Base-by-base conservation (phyloP, 2,888 invertebrate genomes). In the Mactromeris polynyma region DNA sequence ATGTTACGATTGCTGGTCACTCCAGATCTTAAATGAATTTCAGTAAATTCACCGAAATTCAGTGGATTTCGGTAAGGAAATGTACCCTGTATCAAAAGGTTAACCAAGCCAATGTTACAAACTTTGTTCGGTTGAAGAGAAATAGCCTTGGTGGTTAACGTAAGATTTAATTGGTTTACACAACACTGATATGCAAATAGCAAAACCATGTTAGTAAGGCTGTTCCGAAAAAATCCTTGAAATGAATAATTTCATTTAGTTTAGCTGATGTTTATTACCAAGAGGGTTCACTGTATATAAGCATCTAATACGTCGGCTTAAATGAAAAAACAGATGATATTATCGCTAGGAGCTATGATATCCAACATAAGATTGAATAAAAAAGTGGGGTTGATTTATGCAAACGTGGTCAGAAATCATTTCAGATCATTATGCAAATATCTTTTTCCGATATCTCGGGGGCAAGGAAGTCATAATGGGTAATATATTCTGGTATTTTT, bases 401-500 rank as follows among this genome's bases (percentile, higher is more conserved):
- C 73, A 73, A 73, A 73, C 36, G 19, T 73, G 33, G 11, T 26
- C 17, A 73, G 33, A 73, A 33, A 26, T 26, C 26, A 26, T 64
- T 46, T 58, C 4, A 21, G 58, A 73, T 33, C 33, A 33, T 33
- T 73, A 73, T 73, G 73, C 73, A 73, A 73, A 73, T 73, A 11
- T 36, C 73, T 17, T 36, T 73, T 36, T 73, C 33, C 36, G 73
- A 73, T 73, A 33, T 33, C 73, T 73, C 1, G 36, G 19, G 36
- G 73, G 36, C 19, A 36, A 36, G 73, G 73, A 36, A 19, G 36
- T 33, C 14, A 19, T 58, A n/a, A 73, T 73, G 11, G 33, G 3
- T 73, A 36, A 73, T 73, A 73, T 73, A 73, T 73, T 73, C 73
- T 33, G 36, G 26, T 73, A 33, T 73, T 36, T 73, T 73, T 33